A percentile compares a stretch with the other conserved stretches of the same genome.
Conservation (phyloP, 2,888 invertebrate species). For the Galerucella pusilla region DNA sequence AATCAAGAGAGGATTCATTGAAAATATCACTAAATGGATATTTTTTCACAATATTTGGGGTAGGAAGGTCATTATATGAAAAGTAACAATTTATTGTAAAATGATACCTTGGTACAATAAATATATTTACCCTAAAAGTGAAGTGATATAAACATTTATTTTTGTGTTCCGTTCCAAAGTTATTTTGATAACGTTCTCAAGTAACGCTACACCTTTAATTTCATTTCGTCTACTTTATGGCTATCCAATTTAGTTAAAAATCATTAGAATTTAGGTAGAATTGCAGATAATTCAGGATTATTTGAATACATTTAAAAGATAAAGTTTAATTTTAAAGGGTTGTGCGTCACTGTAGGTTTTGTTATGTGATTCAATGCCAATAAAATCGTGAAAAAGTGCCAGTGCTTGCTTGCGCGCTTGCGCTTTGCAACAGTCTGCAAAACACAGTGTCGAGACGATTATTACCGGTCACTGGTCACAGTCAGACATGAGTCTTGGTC, state of each 20-base stretch:
- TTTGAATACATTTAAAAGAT: background rate
- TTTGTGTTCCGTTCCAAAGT: background rate
- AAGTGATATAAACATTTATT: no score
- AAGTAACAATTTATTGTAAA: no score
- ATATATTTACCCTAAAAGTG: no score
- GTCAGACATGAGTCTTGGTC: constrained; percentile 50
- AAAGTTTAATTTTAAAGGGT: constrained; percentile 18
- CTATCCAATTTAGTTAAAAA: constrained; percentile 22
- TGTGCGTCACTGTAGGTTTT: constrained; percentile 25
- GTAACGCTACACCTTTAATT: constrained; percentile 15
- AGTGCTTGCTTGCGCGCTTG: constrained; percentile 44
- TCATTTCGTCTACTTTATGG: constrained; percentile 41
- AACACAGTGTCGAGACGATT: constrained; percentile 61
- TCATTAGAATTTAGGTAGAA: constrained; percentile 35
- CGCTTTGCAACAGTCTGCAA: constrained; percentile 58
- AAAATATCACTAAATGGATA: no score
- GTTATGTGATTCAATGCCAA: constrained; percentile 35
- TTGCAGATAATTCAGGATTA: constrained; percentile 2
- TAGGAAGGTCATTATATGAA: no score
- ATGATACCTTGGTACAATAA: no score
- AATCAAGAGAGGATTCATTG: no score
- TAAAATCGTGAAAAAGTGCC: constrained; percentile 42
- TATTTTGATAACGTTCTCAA: constrained; percentile 7
- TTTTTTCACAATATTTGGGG: no score
- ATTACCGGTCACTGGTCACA: constrained; percentile 49